Conservation (phyloP, 1,140 invertebrate species). For the Chironomus tepperi region DNA sequence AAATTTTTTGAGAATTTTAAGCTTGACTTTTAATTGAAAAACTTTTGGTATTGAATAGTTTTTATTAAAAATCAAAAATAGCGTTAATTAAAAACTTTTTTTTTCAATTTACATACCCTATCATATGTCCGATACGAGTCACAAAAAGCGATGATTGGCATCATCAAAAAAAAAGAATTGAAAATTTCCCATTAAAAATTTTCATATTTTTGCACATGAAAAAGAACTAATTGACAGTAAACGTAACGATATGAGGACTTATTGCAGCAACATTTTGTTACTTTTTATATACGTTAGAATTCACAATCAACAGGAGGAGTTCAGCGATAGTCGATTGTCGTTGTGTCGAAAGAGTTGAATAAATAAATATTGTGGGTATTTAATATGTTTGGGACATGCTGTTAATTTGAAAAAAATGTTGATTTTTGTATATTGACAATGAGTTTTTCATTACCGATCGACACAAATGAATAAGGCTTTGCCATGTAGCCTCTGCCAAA, state of each 20-base stretch:
- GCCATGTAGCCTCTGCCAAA: too few species aligned
- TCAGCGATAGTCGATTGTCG: too few species aligned
- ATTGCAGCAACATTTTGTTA: background rate
- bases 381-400: too few species aligned
- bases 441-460: too few species aligned
- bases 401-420: too few species aligned
- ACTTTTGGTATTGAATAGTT: background rate
- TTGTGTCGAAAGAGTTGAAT: too few species aligned
- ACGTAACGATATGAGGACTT: background rate
- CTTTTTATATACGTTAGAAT: conserved; percentile 10
- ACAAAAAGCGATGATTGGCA: background rate
- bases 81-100: background rate
- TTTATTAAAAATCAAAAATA: too few species aligned
- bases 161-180: background rate
- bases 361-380: too few species aligned
- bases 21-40: background rate
- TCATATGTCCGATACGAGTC: background rate
- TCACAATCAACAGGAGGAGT: too few species aligned
- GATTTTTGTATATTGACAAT: too few species aligned
- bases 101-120: background rate
- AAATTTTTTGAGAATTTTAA: background rate
- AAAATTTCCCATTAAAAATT: background rate
- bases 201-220: background rate
- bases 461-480: too few species aligned
- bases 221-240: background rate